Conservation (phyloP, 2,888 invertebrate species). For the Dynastes hyllus region DNA sequence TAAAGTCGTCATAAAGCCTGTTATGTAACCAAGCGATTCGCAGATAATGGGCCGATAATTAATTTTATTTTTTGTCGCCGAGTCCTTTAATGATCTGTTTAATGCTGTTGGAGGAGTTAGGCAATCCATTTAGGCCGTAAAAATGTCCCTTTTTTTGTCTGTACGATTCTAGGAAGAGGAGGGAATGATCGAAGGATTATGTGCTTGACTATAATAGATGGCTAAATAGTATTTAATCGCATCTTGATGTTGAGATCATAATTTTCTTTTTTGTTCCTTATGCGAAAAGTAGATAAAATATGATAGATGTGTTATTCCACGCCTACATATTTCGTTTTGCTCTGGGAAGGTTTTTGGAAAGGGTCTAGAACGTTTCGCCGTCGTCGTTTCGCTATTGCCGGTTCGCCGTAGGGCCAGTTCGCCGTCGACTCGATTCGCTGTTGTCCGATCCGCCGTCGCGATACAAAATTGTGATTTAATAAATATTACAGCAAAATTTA, state of each 20-base stretch:
- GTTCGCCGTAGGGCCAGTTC: no score
- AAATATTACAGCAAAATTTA: no score
- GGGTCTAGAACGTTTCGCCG: no score
- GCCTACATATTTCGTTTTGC: no score
- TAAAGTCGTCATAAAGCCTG: not conserved
- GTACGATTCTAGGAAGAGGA: not conserved
- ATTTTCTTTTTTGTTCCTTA: not conserved
- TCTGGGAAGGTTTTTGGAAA: no score
- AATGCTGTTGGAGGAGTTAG: slow-evolving; percentile 4
- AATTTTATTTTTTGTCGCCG: slow-evolving; percentile 6
- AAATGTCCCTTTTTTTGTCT: not conserved
- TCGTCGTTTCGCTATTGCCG: no score
- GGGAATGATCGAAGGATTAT: not conserved
- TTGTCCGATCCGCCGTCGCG: no score
- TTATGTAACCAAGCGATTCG: not conserved
- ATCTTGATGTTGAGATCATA: not conserved
- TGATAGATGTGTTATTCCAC: not conserved
- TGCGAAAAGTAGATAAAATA: not conserved
- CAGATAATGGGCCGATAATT: slow-evolving; percentile 8
- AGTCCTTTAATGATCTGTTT: not conserved
- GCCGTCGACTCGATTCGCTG: no score
- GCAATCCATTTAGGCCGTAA: slow-evolving; percentile 5
- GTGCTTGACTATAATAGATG: not conserved
- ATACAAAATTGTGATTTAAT: no score
- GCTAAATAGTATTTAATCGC: not conserved